These are phyloP conservation scores for Diorhabda sublineata DNA, from an alignment of 1,140 invertebrate genomes.

Conservation along the genomic window DNA sequence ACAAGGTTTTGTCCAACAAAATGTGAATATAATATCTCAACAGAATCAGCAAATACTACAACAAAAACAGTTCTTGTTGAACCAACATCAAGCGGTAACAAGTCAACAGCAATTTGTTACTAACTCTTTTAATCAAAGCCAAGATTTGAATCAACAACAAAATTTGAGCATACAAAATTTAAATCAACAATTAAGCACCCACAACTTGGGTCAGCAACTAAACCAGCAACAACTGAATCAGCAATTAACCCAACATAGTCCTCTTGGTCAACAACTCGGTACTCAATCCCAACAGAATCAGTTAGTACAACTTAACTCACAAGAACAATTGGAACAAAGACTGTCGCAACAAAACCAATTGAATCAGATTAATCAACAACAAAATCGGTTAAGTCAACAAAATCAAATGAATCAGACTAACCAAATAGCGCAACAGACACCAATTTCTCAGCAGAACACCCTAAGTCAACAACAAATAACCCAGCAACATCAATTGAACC, in stretches of 20 bases:
- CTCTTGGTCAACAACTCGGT: constrained; percentile 12
- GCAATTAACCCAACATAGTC: constrained; percentile 30
- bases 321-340: constrained; percentile 27
- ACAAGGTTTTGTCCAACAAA: constrained; percentile 24
- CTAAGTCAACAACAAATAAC: constrained; percentile 12
- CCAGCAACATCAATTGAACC: constrained; percentile 15
- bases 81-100: constrained; percentile 25
- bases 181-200: constrained; percentile 29
- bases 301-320: constrained; percentile 27
- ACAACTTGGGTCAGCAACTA: constrained; percentile 34
- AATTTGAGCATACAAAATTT: constrained; percentile 26
- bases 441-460: constrained; percentile 7
- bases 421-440: background rate
- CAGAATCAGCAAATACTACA: constrained; percentile 11
- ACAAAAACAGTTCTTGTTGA: constrained; percentile 29
- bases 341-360: constrained; percentile 29
- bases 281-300: constrained; percentile 26
- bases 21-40: constrained; percentile 18
- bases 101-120: constrained; percentile 27
- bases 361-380: constrained; percentile 24
- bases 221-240: constrained; percentile 35
- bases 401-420: constrained; percentile 9
- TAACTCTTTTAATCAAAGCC: constrained; percentile 7
- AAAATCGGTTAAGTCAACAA: constrained; percentile 23
- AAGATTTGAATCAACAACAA: constrained; percentile 19